phyloP scores from a whole-genome alignment of 2,113 vertebrate species.

The Cinclus mexicanus region DNA sequence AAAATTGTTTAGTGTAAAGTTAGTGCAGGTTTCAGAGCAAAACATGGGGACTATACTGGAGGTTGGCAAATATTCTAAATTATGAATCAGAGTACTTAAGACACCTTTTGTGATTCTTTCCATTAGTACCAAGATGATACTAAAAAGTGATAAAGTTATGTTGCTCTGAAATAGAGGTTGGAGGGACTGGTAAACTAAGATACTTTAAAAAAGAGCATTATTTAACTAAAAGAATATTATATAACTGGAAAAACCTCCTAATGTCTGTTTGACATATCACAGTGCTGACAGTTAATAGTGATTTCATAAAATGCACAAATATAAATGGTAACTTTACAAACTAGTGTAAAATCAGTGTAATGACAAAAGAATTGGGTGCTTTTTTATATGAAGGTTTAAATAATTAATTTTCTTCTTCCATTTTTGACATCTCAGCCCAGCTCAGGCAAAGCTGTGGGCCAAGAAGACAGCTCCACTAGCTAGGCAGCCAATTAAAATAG shows the following conservation, averaged over 20 bases:
- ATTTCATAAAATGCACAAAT: background rate
- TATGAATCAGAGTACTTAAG: background rate
- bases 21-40: background rate
- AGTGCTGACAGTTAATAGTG: background rate
- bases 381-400: background rate
- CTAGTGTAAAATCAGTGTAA: background rate
- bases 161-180: background rate
- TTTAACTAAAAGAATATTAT: too few relatives aligned
- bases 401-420: conserved; percentile 38
- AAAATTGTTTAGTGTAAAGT: background rate
- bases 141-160: background rate
- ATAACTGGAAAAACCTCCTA: background rate
- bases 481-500: conserved; percentile 52
- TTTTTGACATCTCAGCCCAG: conserved; percentile 41
- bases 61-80: background rate
- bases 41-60: background rate
- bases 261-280: background rate
- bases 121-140: background rate
- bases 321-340: background rate
- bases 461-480: conserved; percentile 29
- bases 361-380: background rate
- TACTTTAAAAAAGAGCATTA: too few relatives aligned
- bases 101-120: background rate
- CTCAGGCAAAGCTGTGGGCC: conserved; percentile 26
- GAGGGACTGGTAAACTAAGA: too few relatives aligned